Evolutionary conservation across 1,140 invertebrate species (phyloP), one percentile per base, ranked within the genome.

Genomic region (Bilobella aurantiaca): DNA sequence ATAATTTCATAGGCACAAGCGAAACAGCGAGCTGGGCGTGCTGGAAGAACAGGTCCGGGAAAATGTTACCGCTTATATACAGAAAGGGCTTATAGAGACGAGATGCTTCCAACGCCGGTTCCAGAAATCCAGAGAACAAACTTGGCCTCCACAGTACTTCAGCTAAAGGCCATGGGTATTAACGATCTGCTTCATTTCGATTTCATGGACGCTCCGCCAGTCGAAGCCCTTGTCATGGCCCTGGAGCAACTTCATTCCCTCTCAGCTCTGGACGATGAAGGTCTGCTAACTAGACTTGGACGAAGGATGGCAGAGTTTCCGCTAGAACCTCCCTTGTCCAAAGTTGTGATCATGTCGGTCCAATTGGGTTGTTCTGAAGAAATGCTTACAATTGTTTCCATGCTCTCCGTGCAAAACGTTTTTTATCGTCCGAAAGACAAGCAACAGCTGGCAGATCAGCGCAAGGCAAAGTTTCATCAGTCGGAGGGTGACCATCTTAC

Each of bases 171-270:
- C 0, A 98, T 99, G 95, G 97, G 97, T 3, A 99, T 99, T 58
- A 99, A 99, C 78, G 96, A 99, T 79, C 80, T 99, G n/a, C 78
- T 99, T n/a, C 89, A 95, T 75, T 99, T 99, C 78, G 96, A 99
- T 80, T 99, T 99, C 78, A 99, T 99, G 96, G 97, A 99, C 78
- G 91, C 96, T 0, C 97, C 97, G 12, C 96, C 96, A 0, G 92
- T 96, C 8, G 93, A 96, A 77, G 90, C 94, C 0, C 82, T 99
- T 49, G 94, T 99, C 18, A 96, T 97, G 85, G 97, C 97, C 3
- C 80, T 99, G 66, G 95, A 98, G 77, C 92, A 96, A 71, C 80
- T 99, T 30, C 96, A 99, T 79, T 97, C 95, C 12, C 81, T 99
- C 0, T 96, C 93, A 70, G 96, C 97, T 0, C 80, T 99, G 0